Evolutionary conservation across 2,797 vertebrate genomes (phyloP).

Genomic region (Selene dorsalis): DNA sequence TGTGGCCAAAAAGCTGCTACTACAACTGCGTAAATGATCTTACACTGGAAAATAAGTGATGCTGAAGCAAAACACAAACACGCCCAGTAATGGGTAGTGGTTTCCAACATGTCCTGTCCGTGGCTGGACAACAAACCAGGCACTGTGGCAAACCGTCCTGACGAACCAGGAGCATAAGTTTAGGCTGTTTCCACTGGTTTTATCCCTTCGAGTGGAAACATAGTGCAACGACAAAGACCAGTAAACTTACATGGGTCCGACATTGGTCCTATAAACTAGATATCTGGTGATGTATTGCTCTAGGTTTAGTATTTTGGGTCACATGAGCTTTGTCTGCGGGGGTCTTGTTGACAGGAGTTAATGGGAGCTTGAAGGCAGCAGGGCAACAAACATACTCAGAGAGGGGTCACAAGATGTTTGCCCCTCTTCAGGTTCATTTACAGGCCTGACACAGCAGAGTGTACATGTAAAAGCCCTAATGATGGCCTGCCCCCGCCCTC

Average conservation of each 20-base stretch:
- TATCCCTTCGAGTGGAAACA: too few species aligned
- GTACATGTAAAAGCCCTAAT: slow-evolving; percentile 44
- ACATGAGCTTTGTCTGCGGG: too few species aligned
- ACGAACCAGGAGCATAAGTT: too few species aligned
- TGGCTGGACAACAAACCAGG: neutral
- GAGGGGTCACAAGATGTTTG: neutral
- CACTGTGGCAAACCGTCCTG: neutral
- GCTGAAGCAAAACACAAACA: neutral
- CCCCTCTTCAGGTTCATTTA: neutral
- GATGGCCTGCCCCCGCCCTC: slow-evolving; percentile 45
- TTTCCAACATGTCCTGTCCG: neutral
- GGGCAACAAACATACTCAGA: too few species aligned
- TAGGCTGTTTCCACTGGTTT: too few species aligned
- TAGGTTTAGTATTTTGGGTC: too few species aligned
- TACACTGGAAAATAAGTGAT: neutral
- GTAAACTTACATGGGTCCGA: neutral
- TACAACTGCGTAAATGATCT: neutral
- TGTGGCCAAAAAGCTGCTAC: neutral
- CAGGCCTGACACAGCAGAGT: slow-evolving; percentile 15
- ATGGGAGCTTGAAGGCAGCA: neutral
- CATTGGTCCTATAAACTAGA: neutral
- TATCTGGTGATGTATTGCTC: too few species aligned
- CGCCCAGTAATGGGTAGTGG: neutral
- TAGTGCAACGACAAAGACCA: too few species aligned
- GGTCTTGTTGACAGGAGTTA: too few species aligned